Evolutionary conservation across 2,888 invertebrate genomes (phyloP), one percentile per base, ranked within the genome.

Genomic region (Coleophora flavipennella): DNA sequence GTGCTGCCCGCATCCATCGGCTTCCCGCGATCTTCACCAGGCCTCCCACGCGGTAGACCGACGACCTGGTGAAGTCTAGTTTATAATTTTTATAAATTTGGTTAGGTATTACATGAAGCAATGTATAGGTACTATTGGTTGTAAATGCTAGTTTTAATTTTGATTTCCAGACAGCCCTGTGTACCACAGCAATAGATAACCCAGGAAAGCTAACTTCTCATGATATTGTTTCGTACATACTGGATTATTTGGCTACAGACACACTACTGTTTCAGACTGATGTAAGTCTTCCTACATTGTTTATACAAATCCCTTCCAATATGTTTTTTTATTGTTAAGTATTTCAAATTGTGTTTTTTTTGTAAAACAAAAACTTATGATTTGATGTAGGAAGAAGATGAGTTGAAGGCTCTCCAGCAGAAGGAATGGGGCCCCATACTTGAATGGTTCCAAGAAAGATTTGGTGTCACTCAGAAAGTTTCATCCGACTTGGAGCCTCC

Each of bases 141-240:
- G 20, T 20, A 20, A 20, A 20, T 20, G 20, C 6, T 20, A 20
- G 6, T 20, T 3, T 6, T 20, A 4, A 20, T 37, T 8, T 38
- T 36, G 32, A 41, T 45, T 64, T 73, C 49, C 77, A 93, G 91
- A 97, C 95, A 9, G 91, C 94, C 1, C 76, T 99, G 27, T 93
- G 95, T 59, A 97, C 95, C 60, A 97, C 96, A 13, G 91, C 92
- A 25, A 76, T 96, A 45, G 99, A 99, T 67, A 99, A 99, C 85
- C 98, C 98, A 6, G 91, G 92, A 51, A 90, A 91, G 53, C 84
- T 92, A 44, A 91, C 88, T 2, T 90, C 91, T 64, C 86, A 89
- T 52, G 92, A 93, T 61, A 88, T 96, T 59, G 90, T 91, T 1
- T 89, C 89, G 59, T 90, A 92, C 59, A 86, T 97, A 48, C 68